Evolutionary conservation across 2,888 invertebrate species (phyloP).

Genomic region (Caenorhabditis uteleia): DNA sequence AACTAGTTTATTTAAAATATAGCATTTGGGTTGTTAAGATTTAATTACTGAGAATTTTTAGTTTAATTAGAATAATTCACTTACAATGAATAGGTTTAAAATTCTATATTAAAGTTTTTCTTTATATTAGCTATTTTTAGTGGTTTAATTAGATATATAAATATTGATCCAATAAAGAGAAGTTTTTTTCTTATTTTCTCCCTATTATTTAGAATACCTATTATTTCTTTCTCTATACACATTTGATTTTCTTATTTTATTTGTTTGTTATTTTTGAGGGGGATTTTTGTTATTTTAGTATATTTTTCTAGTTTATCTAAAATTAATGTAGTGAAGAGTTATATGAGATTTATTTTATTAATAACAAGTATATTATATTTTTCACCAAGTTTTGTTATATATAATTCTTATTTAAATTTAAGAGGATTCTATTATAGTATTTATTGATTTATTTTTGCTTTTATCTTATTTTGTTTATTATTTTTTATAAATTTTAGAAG

Average conservation of each 20-base stretch:
- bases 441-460: slow-evolving; percentile 43
- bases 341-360: slow-evolving; percentile 26
- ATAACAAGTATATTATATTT: slow-evolving; percentile 34
- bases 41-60: slow-evolving; percentile 52
- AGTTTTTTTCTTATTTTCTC: slow-evolving; percentile 56
- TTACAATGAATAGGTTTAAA: slow-evolving; percentile 58
- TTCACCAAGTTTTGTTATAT: slow-evolving; percentile 7
- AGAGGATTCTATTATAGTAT: slow-evolving; percentile 71
- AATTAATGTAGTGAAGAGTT: slow-evolving; percentile 43
- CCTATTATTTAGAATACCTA: slow-evolving; percentile 42
- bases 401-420: slow-evolving; percentile 44
- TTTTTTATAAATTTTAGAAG: slow-evolving; percentile 71
- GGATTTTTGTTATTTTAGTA: slow-evolving; percentile 58
- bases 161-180: slow-evolving; percentile 51
- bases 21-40: slow-evolving; percentile 55
- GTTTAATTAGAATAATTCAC: slow-evolving; percentile 58
- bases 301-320: slow-evolving; percentile 57
- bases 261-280: slow-evolving; percentile 57
- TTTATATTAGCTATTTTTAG: slow-evolving; percentile 45
- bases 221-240: slow-evolving; percentile 44
- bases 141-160: slow-evolving; percentile 48
- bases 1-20: slow-evolving; percentile 57
- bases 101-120: slow-evolving; percentile 49
- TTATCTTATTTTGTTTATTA: slow-evolving; percentile 54
- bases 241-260: slow-evolving; percentile 59